Evolutionary conservation across 2,888 invertebrate genomes (phyloP).

Genomic region (Adelphocoris suturalis): DNA sequence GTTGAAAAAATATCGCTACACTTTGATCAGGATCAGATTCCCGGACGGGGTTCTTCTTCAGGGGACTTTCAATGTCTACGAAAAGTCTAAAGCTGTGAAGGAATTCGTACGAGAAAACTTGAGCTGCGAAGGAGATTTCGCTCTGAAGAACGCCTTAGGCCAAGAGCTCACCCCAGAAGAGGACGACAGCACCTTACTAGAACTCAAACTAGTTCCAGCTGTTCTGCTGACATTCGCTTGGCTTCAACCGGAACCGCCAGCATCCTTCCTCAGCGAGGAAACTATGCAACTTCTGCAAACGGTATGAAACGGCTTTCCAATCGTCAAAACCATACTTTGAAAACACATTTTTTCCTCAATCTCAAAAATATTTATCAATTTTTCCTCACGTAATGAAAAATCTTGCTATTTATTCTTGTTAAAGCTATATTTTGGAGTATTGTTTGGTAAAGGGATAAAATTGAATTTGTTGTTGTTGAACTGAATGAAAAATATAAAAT

Average conservation of each 20-base stretch:
- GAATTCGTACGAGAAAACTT: constrained; percentile 90
- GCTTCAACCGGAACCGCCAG: constrained; percentile 82
- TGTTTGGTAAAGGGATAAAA: background rate
- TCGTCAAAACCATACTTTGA: background rate
- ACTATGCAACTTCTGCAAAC: constrained; percentile 40
- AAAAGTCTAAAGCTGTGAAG: constrained; percentile 86
- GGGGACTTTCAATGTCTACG: constrained; percentile 93
- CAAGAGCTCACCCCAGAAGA: constrained; percentile 84
- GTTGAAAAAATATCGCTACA: constrained; percentile 90
- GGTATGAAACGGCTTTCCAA: background rate
- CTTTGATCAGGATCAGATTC: constrained; percentile 91
- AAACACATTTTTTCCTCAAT: background rate
- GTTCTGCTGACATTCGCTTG: constrained; percentile 88
- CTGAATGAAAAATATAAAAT: background rate
- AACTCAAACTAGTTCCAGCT: constrained; percentile 90
- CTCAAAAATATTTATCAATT: background rate
- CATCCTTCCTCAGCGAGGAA: constrained; percentile 79
- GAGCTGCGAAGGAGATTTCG: constrained; percentile 85
- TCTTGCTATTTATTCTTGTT: background rate
- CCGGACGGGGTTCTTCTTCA: constrained; percentile 92
- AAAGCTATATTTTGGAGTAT: constrained; percentile 23
- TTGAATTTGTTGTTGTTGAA: constrained; percentile 12
- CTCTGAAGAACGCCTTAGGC: constrained; percentile 85
- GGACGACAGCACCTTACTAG: constrained; percentile 86
- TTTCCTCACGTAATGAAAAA: constrained; percentile 17